Evolutionary conservation across 2,113 vertebrate genomes (phyloP).

Genomic region (Mesitornis unicolor): DNA sequence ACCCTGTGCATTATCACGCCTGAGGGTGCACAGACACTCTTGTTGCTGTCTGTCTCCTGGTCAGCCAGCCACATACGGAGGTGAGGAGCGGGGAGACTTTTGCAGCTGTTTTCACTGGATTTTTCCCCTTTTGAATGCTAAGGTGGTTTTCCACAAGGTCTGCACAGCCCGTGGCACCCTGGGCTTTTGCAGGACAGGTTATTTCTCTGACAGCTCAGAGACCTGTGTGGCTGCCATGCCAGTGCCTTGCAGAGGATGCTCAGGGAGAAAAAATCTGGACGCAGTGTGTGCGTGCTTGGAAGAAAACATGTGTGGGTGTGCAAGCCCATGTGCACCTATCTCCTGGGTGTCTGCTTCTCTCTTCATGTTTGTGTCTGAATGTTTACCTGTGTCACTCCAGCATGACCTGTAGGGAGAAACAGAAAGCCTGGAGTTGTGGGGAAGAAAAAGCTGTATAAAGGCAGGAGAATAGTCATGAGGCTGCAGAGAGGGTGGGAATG

Average conservation of each 20-base stretch:
- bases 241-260: not conserved
- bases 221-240: accelerated
- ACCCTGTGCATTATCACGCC: not conserved
- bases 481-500: not conserved
- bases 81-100: not conserved
- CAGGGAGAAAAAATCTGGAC: not conserved
- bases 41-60: not conserved
- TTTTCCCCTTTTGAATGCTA: not conserved
- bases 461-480: not conserved
- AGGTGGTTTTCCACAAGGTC: not conserved
- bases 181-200: not conserved
- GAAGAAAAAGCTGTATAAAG: not conserved
- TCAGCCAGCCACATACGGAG: not conserved
- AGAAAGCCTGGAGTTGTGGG: not conserved
- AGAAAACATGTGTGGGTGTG: not conserved
- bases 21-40: not conserved
- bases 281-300: not conserved
- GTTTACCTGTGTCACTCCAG: not conserved
- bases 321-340: accelerated
- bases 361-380: accelerated
- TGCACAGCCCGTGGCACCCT: not conserved
- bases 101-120: not conserved
- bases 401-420: not conserved
- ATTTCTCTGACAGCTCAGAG: not conserved
- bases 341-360: not conserved